Evolutionary conservation across 2,888 invertebrate species (phyloP).

Genomic region (Linyphia triangularis): DNA sequence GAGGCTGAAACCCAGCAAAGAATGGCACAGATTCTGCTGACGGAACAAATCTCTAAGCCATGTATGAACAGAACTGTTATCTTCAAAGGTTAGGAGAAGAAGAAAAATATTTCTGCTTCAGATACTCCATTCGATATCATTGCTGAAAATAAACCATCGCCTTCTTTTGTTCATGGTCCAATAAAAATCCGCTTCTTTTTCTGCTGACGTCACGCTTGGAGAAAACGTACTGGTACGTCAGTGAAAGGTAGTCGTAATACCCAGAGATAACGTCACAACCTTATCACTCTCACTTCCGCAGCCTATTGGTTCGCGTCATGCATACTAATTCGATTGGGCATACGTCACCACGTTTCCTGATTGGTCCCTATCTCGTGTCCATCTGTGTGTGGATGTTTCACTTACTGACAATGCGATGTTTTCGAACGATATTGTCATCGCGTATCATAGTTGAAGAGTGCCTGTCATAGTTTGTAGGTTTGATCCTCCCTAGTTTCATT

Average conservation of each 20-base stretch:
- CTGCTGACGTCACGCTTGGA: conserved; percentile 12
- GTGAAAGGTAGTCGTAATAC: conserved; percentile 35
- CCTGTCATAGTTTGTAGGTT: neutral
- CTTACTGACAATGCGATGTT: conserved; percentile 26
- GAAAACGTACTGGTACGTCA: conserved; percentile 10
- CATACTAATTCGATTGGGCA: conserved; percentile 47
- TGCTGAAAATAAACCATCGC: conserved; percentile 40
- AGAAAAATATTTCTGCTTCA: conserved; percentile 33
- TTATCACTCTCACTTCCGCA: conserved; percentile 34
- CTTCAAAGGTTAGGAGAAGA: neutral
- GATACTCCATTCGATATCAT: conserved; percentile 26
- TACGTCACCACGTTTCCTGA: conserved; percentile 62
- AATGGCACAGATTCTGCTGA: neutral
- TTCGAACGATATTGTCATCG: conserved; percentile 36
- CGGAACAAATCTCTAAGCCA: neutral
- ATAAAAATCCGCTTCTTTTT: conserved; percentile 27
- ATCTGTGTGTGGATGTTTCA: conserved; percentile 32
- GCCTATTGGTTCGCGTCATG: conserved; percentile 39
- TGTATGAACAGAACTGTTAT: conserved; percentile 6
- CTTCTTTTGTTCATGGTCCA: conserved; percentile 51
- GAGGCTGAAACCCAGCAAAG: neutral
- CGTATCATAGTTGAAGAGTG: neutral
- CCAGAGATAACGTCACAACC: conserved; percentile 41
- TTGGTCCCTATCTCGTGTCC: conserved; percentile 50
- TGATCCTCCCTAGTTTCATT: neutral